Conservation (phyloP, 1,140 invertebrate genomes). For the Bombus confusus region DNA sequence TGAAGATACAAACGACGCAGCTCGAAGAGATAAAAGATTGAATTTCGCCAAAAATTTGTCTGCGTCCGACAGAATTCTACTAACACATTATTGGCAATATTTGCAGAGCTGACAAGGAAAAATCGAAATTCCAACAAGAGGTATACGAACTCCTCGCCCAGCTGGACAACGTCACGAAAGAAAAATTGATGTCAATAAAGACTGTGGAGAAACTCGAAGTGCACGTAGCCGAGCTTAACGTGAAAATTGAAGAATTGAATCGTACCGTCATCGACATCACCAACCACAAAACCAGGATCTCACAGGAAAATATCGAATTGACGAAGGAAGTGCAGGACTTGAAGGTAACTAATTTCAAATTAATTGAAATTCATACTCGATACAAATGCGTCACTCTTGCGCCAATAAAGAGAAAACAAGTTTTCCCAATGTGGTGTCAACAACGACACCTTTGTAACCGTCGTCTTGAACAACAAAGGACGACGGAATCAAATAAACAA, state of each 20-base stretch:
- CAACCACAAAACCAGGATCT: constrained; percentile 93
- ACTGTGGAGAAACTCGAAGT: constrained; percentile 95
- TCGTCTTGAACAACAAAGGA: too few relatives aligned
- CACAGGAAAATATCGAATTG: constrained; percentile 96
- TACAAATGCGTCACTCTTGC: neutral
- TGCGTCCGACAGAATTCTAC: neutral
- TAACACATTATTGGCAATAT: neutral
- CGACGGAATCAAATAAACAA: too few relatives aligned
- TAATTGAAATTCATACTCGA: neutral
- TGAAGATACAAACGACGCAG: neutral
- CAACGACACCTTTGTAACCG: too few relatives aligned
- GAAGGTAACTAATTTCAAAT: constrained; percentile 84
- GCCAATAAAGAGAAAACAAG: neutral
- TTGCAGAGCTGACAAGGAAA: constrained; percentile 96
- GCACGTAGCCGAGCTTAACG: constrained; percentile 92
- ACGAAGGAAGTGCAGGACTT: constrained; percentile 96
- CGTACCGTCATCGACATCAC: constrained; percentile 97
- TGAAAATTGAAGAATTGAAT: constrained; percentile 97
- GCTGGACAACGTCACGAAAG: constrained; percentile 95
- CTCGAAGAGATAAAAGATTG: neutral
- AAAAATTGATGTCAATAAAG: constrained; percentile 93
- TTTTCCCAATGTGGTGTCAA: neutral
- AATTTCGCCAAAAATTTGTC: neutral
- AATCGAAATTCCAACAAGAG: constrained; percentile 97
- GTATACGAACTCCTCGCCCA: constrained; percentile 97